Percentiles rank a stretch among this genome's conserved stretches.
Conservation (phyloP, 2,888 invertebrate genomes). For the Lagria hirta region DNA sequence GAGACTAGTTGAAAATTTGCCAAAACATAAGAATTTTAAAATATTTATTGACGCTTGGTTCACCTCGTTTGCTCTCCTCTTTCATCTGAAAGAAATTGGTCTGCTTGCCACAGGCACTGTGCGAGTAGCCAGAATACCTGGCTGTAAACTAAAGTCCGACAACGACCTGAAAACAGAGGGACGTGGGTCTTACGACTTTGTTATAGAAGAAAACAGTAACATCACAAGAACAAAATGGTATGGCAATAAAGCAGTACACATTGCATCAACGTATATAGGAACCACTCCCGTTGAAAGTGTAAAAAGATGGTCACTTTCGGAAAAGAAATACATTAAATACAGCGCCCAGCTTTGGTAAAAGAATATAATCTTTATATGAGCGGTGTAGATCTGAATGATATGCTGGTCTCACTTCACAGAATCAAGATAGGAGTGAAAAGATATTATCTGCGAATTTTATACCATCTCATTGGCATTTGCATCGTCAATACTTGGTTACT, state of each 20-base stretch:
- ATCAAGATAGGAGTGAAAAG: neutral
- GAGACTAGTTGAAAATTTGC: neutral
- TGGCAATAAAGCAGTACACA: neutral
- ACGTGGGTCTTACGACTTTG: no score
- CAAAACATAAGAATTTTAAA: neutral
- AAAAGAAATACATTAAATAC: neutral
- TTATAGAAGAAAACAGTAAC: no score
- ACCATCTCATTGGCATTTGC: conserved; percentile 8
- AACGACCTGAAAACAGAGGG: neutral
- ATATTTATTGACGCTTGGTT: neutral
- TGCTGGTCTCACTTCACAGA: conserved; percentile 15
- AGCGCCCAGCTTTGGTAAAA: conserved; percentile 12
- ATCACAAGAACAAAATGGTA: neutral
- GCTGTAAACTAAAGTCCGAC: neutral
- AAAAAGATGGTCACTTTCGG: neutral
- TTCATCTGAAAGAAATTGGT: neutral
- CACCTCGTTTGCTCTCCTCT: neutral
- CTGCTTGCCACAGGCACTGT: neutral
- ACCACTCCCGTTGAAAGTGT: neutral
- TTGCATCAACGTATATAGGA: neutral
- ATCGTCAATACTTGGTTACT: conserved; percentile 13
- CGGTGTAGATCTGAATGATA: conserved; percentile 26
- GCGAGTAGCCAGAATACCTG: neutral
- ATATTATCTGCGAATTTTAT: conserved; percentile 11
- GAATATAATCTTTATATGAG: conserved; percentile 35